Conservation (phyloP, 2,113 vertebrate genomes). For the Gymnocephalus cernua region DNA sequence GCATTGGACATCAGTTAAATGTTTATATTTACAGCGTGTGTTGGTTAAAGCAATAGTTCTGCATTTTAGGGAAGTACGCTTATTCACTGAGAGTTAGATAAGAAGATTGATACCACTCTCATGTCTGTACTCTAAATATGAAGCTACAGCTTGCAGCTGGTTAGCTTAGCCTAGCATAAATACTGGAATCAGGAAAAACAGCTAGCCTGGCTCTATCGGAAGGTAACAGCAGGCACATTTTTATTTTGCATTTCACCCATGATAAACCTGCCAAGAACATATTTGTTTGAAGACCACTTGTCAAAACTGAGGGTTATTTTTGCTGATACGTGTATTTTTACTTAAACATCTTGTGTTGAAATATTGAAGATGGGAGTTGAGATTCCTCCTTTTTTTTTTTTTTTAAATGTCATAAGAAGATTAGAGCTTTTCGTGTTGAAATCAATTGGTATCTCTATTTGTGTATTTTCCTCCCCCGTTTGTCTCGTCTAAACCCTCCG, state of each 20-base stretch:
- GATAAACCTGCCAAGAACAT: not conserved
- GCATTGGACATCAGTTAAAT: accelerated
- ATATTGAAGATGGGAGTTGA: not conserved
- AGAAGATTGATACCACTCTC: not conserved
- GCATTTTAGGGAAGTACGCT: not conserved
- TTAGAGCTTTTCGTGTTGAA: not conserved
- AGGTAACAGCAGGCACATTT: not conserved
- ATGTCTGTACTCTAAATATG: not conserved
- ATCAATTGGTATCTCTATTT: not conserved
- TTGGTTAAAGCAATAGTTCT: not conserved
- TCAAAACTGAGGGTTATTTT: not conserved
- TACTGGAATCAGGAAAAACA: not conserved
- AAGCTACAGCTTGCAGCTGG: not conserved
- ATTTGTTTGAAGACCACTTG: not conserved
- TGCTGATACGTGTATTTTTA: not conserved
- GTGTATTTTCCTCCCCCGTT: not conserved
- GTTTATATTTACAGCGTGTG: not conserved
- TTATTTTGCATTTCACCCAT: not conserved
- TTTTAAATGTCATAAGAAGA: not conserved
- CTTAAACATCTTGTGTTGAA: not conserved
- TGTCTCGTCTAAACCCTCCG: slow-evolving; percentile 4
- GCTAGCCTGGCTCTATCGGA: not conserved
- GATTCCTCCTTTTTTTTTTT: slow-evolving; percentile 7
- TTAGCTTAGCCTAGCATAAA: not conserved
- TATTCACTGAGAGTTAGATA: not conserved